A percentile compares a stretch with the other conserved stretches of the same genome.
These are phyloP conservation scores for Leucoma salicis DNA, from an alignment of 2,888 invertebrate genomes.

Conservation along the genomic window DNA sequence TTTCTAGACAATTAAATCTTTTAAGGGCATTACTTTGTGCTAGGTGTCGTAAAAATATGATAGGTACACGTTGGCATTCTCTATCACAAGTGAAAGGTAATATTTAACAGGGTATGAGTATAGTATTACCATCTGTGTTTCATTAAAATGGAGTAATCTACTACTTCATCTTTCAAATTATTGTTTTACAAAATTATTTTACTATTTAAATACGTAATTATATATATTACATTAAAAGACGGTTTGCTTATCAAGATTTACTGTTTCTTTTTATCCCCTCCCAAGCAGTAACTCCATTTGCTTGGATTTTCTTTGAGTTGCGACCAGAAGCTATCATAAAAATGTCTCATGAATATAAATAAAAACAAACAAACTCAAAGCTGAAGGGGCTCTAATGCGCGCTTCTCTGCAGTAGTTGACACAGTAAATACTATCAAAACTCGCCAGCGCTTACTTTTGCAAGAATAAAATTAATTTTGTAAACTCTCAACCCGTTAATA, in stretches of 20 bases:
- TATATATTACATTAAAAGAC: too few species aligned
- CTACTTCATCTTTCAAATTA: too few species aligned
- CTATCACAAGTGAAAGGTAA: too few species aligned
- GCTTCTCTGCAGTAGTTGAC: slow-evolving; percentile 7
- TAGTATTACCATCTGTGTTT: too few species aligned
- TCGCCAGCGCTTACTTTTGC: slow-evolving; percentile 6
- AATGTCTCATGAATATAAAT: slow-evolving; percentile 9
- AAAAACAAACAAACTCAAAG: slow-evolving; percentile 16
- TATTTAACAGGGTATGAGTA: too few species aligned
- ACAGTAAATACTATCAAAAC: slow-evolving; percentile 17
- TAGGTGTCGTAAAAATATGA: background rate
- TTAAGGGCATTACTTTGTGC: background rate
- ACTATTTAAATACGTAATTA: too few species aligned
- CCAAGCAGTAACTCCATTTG: background rate
- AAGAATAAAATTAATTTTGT: slow-evolving; percentile 7
- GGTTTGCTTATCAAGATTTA: background rate
- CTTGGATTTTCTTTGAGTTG: background rate
- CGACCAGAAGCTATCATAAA: background rate
- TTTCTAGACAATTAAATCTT: slow-evolving; percentile 4
- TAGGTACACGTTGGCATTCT: too few species aligned
- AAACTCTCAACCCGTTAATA: slow-evolving; percentile 21
- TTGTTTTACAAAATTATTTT: too few species aligned
- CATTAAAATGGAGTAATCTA: too few species aligned
- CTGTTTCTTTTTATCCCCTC: background rate
- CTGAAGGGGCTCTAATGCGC: slow-evolving; percentile 5